Percentiles rank a stretch among this genome's conserved stretches.
Conservation (phyloP, 2,113 vertebrate genomes). For the Pollimyrus isidori region DNA sequence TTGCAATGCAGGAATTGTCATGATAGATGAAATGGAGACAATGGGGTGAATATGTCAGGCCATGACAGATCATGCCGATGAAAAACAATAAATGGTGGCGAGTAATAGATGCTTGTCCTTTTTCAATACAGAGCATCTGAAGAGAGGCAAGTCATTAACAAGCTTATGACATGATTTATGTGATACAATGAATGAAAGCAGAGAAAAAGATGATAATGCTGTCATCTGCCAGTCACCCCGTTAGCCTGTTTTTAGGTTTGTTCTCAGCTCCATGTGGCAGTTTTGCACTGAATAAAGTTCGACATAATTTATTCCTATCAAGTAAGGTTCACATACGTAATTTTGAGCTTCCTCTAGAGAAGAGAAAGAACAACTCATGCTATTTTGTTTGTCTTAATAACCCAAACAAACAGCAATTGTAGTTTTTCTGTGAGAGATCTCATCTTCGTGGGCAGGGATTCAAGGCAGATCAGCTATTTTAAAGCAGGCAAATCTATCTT, state of each 20-base stretch:
- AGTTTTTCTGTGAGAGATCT: neutral
- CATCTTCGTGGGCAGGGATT: neutral
- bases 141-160: neutral
- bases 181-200: neutral
- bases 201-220: neutral
- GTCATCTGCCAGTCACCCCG: neutral
- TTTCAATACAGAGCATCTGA: neutral
- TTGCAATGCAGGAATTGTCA: neutral
- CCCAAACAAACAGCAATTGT: neutral
- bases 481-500: neutral
- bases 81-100: neutral
- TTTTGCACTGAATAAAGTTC: neutral
- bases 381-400: neutral
- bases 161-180: constrained; percentile 7
- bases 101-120: constrained; percentile 12
- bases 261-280: neutral
- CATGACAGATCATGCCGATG: no score
- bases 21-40: neutral
- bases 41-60: neutral
- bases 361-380: neutral
- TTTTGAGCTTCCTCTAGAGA: neutral
- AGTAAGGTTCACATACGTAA: neutral
- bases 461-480: neutral
- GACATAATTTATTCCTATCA: neutral
- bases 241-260: neutral